These are phyloP conservation scores for Solenopsis fugax DNA, from an alignment of 1,140 invertebrate genomes.

Conservation along the genomic window DNA sequence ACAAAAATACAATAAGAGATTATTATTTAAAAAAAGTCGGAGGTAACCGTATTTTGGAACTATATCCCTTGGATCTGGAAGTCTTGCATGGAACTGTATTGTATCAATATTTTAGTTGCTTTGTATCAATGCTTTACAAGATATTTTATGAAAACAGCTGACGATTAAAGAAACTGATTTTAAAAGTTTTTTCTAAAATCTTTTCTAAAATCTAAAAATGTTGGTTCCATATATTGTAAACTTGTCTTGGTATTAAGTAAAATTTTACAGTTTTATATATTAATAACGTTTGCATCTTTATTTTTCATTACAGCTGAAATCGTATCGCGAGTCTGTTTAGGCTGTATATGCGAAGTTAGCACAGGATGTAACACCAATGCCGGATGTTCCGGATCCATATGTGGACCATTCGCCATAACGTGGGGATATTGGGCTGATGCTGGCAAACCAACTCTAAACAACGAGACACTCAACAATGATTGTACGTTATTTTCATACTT, in stretches of 20 bases:
- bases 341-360: conserved; percentile 94
- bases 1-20: too few species aligned
- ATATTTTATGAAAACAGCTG: too few species aligned
- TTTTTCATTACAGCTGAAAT: conserved; percentile 21
- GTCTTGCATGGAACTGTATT: too few species aligned
- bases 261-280: not conserved
- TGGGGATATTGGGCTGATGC: conserved; percentile 95
- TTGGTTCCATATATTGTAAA: too few species aligned
- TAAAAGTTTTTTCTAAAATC: too few species aligned
- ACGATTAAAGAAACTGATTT: too few species aligned
- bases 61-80: too few species aligned
- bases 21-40: too few species aligned
- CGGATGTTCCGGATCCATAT: conserved; percentile 91
- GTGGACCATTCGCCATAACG: conserved; percentile 95
- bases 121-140: too few species aligned
- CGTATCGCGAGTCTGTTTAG: conserved; percentile 90
- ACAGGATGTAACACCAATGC: conserved; percentile 91
- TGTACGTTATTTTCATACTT: conserved; percentile 66
- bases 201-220: not conserved
- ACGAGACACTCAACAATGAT: conserved; percentile 82
- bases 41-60: too few species aligned
- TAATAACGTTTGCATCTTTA: conserved; percentile 5
- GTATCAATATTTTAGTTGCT: too few species aligned
- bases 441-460: conserved; percentile 91
- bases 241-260: too few species aligned